Evolutionary conservation across 1,140 invertebrate species (phyloP).

Genomic region (Diabrotica undecimpunctata): DNA sequence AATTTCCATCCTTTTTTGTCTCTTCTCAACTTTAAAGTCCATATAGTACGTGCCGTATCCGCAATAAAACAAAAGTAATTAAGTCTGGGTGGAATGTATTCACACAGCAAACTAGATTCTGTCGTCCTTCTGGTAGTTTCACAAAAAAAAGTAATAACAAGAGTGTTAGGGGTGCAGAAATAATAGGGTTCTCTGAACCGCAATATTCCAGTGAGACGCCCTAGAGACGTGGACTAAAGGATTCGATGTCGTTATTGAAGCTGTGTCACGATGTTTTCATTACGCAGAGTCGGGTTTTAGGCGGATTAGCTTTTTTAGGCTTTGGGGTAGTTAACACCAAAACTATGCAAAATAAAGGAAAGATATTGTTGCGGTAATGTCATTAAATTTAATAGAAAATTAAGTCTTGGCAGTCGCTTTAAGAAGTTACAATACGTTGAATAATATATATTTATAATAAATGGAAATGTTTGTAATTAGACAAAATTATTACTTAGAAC

Average conservation of each 20-base stretch:
- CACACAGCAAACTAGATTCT: slow-evolving; percentile 19
- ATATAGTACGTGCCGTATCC: slow-evolving; percentile 18
- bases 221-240: neutral
- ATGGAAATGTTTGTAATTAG: too few species aligned
- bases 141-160: slow-evolving; percentile 19
- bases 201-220: slow-evolving; percentile 16
- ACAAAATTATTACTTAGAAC: too few species aligned
- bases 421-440: too few species aligned
- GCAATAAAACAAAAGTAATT: slow-evolving; percentile 20
- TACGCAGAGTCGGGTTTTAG: slow-evolving; percentile 1
- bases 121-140: slow-evolving; percentile 16
- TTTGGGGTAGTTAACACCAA: neutral
- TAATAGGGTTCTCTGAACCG: slow-evolving; percentile 16
- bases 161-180: slow-evolving; percentile 16
- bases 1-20: slow-evolving; percentile 7
- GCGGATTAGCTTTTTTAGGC: neutral
- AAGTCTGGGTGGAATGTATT: slow-evolving; percentile 15
- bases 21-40: slow-evolving; percentile 14
- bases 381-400: too few species aligned
- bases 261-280: neutral
- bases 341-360: neutral
- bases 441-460: too few species aligned
- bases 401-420: too few species aligned
- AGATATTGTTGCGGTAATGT: too few species aligned
- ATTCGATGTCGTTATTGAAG: slow-evolving; percentile 5